These are phyloP conservation scores for Heliconius himera DNA, from an alignment of 1,140 invertebrate genomes.

Conservation along the genomic window DNA sequence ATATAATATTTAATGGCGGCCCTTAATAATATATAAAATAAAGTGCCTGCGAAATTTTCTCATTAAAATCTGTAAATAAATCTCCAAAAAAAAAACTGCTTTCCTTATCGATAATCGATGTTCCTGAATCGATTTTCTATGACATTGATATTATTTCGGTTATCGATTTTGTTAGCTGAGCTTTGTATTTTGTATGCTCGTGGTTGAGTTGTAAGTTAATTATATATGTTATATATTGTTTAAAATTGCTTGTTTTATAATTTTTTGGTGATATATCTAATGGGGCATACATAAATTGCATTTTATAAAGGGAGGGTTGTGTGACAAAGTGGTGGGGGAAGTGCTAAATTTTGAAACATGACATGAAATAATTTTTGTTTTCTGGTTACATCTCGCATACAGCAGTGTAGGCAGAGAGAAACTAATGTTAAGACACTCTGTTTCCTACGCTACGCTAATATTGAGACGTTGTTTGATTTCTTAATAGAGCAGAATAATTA, in stretches of 20 bases:
- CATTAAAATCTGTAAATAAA: neutral
- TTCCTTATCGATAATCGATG: neutral
- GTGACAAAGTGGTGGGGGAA: too few species aligned
- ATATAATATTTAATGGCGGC: neutral
- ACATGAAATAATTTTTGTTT: too few species aligned
- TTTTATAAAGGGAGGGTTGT: too few species aligned
- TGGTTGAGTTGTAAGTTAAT: slow-evolving; percentile 66
- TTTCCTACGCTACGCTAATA: too few species aligned
- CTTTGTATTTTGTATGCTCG: slow-evolving; percentile 56
- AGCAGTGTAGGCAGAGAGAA: too few species aligned
- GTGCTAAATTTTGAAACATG: too few species aligned
- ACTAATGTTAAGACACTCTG: too few species aligned
- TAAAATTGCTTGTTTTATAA: slow-evolving; percentile 71
- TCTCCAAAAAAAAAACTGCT: neutral
- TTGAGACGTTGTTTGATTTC: too few species aligned
- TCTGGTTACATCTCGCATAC: too few species aligned
- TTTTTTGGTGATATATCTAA: slow-evolving; percentile 64
- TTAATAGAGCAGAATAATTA: too few species aligned
- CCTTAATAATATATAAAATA: neutral
- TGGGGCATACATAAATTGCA: too few species aligned
- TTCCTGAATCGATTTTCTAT: neutral
- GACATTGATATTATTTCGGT: neutral
- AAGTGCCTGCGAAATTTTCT: neutral
- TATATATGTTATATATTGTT: slow-evolving; percentile 66
- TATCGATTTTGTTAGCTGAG: slow-evolving; percentile 10